Conservation (phyloP, 2,888 invertebrate genomes). For the Taphrorychus bicolor region DNA sequence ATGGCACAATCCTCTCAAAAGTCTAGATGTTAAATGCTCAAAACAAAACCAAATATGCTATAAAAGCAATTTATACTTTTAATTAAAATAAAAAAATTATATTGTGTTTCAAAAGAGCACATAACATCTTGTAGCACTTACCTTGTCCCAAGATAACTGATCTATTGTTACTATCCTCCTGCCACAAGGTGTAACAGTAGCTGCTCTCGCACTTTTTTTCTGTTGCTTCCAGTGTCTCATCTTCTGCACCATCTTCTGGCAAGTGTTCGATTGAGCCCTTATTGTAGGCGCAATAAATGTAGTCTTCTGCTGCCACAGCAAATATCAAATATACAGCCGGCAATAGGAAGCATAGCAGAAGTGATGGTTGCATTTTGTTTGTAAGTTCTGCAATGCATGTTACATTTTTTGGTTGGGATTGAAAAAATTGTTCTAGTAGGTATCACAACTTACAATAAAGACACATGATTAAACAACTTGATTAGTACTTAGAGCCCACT, state of each 20-base stretch:
- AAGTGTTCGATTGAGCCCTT: constrained; percentile 50
- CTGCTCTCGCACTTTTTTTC: constrained; percentile 56
- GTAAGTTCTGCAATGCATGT: not conserved
- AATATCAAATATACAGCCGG: not conserved
- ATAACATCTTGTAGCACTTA: constrained; percentile 50
- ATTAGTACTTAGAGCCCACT: too few relatives aligned
- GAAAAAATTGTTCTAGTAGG: too few relatives aligned
- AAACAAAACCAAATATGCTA: too few relatives aligned
- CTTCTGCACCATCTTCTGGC: constrained; percentile 52
- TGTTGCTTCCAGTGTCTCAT: constrained; percentile 24
- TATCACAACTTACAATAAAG: too few relatives aligned
- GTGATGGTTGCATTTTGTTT: not conserved
- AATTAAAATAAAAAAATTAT: too few relatives aligned
- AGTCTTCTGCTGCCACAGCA: constrained; percentile 36
- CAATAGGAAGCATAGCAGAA: constrained; percentile 3
- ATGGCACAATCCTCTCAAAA: too few relatives aligned
- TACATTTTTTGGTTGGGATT: too few relatives aligned
- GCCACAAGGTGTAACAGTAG: constrained; percentile 77
- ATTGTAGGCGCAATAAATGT: constrained; percentile 51
- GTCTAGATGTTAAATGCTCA: too few relatives aligned
- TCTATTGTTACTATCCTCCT: constrained; percentile 68
- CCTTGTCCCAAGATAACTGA: constrained; percentile 75
- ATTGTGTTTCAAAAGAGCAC: too few relatives aligned
- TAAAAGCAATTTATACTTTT: too few relatives aligned
- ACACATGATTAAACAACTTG: too few relatives aligned